phyloP scores from a whole-genome alignment of 2,888 invertebrate genomes.

The Parnassius mnemosyne region DNA sequence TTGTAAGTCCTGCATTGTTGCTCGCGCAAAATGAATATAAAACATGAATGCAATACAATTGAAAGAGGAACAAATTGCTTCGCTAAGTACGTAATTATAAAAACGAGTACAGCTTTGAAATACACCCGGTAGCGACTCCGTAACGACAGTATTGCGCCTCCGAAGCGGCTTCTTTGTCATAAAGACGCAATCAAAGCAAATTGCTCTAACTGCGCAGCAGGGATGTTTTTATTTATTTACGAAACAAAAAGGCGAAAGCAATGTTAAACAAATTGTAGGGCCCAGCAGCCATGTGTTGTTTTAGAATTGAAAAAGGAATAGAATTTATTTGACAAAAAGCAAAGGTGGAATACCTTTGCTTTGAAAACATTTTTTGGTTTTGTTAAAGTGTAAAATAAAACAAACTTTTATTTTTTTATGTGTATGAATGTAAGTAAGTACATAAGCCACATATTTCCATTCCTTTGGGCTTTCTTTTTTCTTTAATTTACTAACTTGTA shows the following conservation, averaged over 20 bases:
- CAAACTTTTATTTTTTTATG: too few relatives aligned
- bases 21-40: too few relatives aligned
- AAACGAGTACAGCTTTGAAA: constrained; percentile 23
- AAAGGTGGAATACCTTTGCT: too few relatives aligned
- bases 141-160: constrained; percentile 36
- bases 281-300: not conserved
- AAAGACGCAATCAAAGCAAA: constrained; percentile 48
- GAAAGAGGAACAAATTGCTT: constrained; percentile 17
- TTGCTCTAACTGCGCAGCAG: constrained; percentile 37
- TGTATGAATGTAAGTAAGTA: too few relatives aligned
- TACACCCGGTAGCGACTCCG: constrained; percentile 10
- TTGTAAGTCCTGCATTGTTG: too few relatives aligned
- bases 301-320: not conserved
- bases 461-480: too few relatives aligned
- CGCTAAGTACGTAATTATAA: constrained; percentile 27
- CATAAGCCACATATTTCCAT: too few relatives aligned
- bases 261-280: constrained; percentile 2
- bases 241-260: constrained; percentile 13
- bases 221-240: constrained; percentile 19
- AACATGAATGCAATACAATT: too few relatives aligned
- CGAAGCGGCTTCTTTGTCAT: constrained; percentile 33
- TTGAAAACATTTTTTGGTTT: too few relatives aligned
- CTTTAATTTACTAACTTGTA: too few relatives aligned
- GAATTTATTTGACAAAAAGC: too few relatives aligned
- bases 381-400: too few relatives aligned